Evolutionary conservation across 2,797 vertebrate species (phyloP), one percentile per base, ranked within the genome.

Genomic region (Decapterus maruadsi): DNA sequence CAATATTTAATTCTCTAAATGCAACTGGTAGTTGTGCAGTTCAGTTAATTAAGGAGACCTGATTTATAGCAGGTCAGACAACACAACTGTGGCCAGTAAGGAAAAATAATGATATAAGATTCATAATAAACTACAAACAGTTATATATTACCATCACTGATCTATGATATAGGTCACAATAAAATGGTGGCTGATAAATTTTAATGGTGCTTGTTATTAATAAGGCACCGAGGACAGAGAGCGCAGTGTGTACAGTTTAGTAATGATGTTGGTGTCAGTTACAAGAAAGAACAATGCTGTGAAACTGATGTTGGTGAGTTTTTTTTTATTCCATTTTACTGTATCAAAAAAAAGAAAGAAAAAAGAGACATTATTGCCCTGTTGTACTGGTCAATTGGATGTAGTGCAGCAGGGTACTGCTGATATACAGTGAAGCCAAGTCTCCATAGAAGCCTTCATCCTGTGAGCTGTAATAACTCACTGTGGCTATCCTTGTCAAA

Each of bases 1-100:
- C 96, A 96, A 97, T 97, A 96, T 97, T 96, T 97, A 97, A 97
- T 97, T 96, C 93, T 93, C 92, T 94, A 96, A 97, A 97, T 96
- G 95, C 95, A 96, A 96, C 95, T 94, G 90, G 95, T 96, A 95
- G 92, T 95, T 95, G 94, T 95, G 90, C 91, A 87, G 71, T 65
- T 78, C 10, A 82, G 94, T 95, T 97, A 96, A 96, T 96, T 96
- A 96, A 93, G 90, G 89, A 90, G 92, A 78, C 26, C 87, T 96
- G 96, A 97, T 97, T 97, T 97, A 97, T 94, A 92, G 88, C 78
- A 63, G 68, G 92, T 93, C 93, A 95, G 89, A 93, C 87, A 82
- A 90, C 79, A 86, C 85, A 88, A 78, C 88, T 54, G 74, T 77
- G 75, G 75, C 82, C 81, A 80, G 85, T 71, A 78, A 84, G 80